Evolutionary conservation across 2,797 vertebrate species (phyloP).

Genomic region (Scomberomorus guttatus): DNA sequence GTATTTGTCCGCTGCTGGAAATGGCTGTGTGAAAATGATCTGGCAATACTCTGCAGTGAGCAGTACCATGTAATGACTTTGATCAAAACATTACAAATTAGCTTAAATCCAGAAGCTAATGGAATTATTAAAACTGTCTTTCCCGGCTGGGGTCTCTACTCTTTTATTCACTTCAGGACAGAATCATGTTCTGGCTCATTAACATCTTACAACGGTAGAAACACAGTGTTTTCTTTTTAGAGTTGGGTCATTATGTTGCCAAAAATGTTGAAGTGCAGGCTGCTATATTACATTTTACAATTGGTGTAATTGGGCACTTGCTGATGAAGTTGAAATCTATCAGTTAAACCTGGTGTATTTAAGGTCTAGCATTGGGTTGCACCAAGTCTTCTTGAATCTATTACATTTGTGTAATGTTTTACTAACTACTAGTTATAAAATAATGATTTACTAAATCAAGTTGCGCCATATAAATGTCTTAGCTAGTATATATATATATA

Average conservation of each 20-base stretch:
- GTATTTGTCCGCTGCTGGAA: conserved; percentile 36
- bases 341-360: neutral
- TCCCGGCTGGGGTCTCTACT: neutral
- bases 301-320: neutral
- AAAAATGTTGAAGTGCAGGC: neutral
- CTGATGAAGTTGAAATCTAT: neutral
- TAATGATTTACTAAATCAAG: no score
- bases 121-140: conserved; percentile 16
- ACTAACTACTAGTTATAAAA: no score
- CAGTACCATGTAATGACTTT: conserved; percentile 26
- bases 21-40: conserved; percentile 35
- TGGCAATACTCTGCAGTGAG: conserved; percentile 26
- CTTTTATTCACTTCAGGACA: neutral
- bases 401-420: no score
- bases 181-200: conserved; percentile 29
- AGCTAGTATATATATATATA: no score
- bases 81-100: conserved; percentile 42
- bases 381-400: neutral
- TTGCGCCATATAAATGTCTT: no score
- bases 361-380: neutral
- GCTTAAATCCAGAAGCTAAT: conserved; percentile 22
- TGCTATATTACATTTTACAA: neutral
- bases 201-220: conserved; percentile 26
- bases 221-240: conserved; percentile 21
- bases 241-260: neutral